A percentile compares a stretch with the other conserved stretches of the same genome.
These are phyloP conservation scores for Labroides dimidiatus DNA, from an alignment of 2,797 vertebrate species.

Conservation along the genomic window DNA sequence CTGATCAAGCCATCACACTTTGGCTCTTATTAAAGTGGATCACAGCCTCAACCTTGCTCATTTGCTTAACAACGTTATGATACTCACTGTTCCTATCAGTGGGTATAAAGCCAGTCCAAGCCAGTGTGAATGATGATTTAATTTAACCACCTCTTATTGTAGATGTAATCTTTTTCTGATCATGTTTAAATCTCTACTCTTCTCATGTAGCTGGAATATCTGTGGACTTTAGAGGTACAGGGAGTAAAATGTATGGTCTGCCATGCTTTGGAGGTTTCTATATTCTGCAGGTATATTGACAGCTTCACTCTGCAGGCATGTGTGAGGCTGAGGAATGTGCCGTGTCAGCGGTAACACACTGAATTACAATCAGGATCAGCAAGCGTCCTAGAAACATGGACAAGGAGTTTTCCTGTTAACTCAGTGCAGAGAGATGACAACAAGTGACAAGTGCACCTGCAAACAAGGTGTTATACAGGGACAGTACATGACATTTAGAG, in stretches of 20 bases:
- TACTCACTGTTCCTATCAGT: too few species aligned
- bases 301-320: conserved; percentile 3
- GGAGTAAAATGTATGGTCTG: background rate
- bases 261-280: background rate
- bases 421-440: conserved; percentile 11
- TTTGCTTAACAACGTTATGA: too few species aligned
- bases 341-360: background rate
- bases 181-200: too few species aligned
- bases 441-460: conserved; percentile 18
- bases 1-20: too few species aligned
- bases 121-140: too few species aligned
- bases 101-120: too few species aligned
- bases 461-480: conserved; percentile 7
- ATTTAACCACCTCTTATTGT: too few species aligned
- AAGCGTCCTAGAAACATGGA: background rate
- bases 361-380: conserved; percentile 29
- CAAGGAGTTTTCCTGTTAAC: conserved; percentile 21
- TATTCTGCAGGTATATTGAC: conserved; percentile 15
- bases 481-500: background rate
- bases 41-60: too few species aligned
- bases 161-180: too few species aligned
- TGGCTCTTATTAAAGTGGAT: too few species aligned
- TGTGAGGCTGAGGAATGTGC: conserved; percentile 9
- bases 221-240: too few species aligned
- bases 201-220: too few species aligned